Evolutionary conservation across 2,888 invertebrate genomes (phyloP).

Genomic region (Galerucella calmariensis): DNA sequence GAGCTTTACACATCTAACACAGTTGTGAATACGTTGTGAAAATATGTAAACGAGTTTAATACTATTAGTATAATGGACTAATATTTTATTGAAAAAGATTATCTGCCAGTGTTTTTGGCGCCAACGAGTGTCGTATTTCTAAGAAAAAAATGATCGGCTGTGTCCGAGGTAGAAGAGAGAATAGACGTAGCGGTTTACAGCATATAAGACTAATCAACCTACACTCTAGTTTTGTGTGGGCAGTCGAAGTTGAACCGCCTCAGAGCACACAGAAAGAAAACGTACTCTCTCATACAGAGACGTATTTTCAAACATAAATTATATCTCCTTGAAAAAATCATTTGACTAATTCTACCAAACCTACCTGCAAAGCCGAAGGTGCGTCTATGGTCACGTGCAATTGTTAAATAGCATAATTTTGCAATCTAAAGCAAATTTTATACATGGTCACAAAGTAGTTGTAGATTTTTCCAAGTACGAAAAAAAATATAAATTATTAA

Average conservation of each 20-base stretch:
- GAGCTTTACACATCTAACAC: constrained; percentile 17
- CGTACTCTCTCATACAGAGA: constrained; percentile 23
- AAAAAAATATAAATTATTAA: too few species aligned
- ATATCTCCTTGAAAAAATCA: constrained; percentile 2
- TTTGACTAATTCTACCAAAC: constrained; percentile 14
- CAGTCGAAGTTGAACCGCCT: constrained; percentile 54
- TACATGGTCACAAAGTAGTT: background rate
- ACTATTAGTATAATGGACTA: constrained; percentile 37
- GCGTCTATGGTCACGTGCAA: background rate
- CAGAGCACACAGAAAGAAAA: constrained; percentile 45
- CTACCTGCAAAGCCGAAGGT: background rate
- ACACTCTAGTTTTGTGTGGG: constrained; percentile 59
- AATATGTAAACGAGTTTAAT: constrained; percentile 36
- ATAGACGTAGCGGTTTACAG: constrained; percentile 56
- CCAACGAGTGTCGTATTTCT: constrained; percentile 50
- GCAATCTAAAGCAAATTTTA: background rate
- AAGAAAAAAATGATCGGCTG: constrained; percentile 48
- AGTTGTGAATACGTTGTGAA: constrained; percentile 32
- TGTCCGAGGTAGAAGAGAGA: constrained; percentile 49
- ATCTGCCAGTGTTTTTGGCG: constrained; percentile 52
- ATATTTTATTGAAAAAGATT: constrained; percentile 41
- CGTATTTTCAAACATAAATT: constrained; percentile 21
- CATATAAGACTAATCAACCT: constrained; percentile 59
- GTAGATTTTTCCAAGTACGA: background rate
- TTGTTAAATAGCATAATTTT: background rate